These are phyloP conservation scores for Pollenia labialis DNA, from an alignment of 2,888 invertebrate species.

Conservation along the genomic window DNA sequence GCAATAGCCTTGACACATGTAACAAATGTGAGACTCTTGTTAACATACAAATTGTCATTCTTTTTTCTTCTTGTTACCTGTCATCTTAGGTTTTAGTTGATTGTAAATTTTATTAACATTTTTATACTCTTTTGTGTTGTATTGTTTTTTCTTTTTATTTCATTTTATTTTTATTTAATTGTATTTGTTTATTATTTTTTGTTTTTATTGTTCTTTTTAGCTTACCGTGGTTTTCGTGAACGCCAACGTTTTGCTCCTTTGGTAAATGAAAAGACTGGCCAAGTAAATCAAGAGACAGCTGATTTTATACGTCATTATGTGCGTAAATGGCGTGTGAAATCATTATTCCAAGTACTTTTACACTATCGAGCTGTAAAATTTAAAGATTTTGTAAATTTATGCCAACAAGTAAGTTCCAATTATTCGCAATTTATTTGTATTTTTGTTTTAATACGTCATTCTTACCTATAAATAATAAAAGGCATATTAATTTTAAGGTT, in stretches of 20 bases:
- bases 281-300: constrained; percentile 89
- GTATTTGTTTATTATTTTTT: neutral
- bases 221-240: constrained; percentile 89
- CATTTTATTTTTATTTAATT: constrained; percentile 10
- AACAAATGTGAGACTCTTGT: constrained; percentile 46
- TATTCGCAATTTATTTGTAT: constrained; percentile 1
- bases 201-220: constrained; percentile 83
- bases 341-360: constrained; percentile 92
- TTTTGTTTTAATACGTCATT: neutral
- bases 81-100: constrained; percentile 37
- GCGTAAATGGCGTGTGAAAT: constrained; percentile 92
- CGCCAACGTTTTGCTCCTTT: constrained; percentile 88
- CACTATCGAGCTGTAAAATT: constrained; percentile 92
- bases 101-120: constrained; percentile 33
- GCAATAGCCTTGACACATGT: constrained; percentile 67
- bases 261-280: constrained; percentile 87
- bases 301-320: constrained; percentile 90
- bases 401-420: constrained; percentile 90
- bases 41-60: constrained; percentile 28
- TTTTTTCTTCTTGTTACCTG: neutral
- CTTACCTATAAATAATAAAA: neutral
- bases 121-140: constrained; percentile 44
- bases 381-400: constrained; percentile 93
- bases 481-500: neutral
- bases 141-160: constrained; percentile 46